A percentile compares a stretch with the other conserved stretches of the same genome.
phyloP scores from a whole-genome alignment of 2,113 vertebrate genomes.

The Stercorarius parasiticus region DNA sequence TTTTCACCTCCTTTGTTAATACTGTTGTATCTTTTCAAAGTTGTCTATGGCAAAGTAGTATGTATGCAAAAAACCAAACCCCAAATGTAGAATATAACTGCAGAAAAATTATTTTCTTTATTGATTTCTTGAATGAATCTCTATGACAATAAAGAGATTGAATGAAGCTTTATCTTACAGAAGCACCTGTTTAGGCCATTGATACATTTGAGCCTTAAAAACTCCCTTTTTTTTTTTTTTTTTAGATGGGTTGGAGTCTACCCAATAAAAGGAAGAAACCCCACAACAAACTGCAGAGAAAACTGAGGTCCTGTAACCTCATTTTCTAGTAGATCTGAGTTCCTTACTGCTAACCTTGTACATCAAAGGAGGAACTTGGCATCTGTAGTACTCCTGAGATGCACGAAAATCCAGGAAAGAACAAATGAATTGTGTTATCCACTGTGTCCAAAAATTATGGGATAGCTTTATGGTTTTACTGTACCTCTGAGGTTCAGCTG shows the following conservation, averaged over 20 bases:
- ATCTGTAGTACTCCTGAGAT: neutral
- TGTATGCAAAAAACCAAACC: neutral
- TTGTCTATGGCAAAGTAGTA: neutral
- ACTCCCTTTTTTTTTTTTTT: neutral
- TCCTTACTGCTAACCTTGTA: neutral
- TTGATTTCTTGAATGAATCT: neutral
- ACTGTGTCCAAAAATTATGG: neutral
- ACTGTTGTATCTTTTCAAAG: neutral
- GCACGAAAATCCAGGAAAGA: neutral
- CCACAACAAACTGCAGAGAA: neutral
- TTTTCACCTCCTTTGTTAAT: neutral
- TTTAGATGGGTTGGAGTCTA: neutral
- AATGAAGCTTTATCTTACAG: neutral
- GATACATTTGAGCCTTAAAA: neutral
- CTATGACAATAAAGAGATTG: neutral
- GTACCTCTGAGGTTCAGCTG: neutral
- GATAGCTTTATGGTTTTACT: neutral
- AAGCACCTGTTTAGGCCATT: neutral
- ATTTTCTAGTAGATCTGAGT: neutral
- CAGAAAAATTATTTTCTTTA: neutral
- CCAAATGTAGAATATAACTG: neutral
- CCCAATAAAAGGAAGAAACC: neutral
- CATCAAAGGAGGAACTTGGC: neutral
- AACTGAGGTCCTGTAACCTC: neutral
- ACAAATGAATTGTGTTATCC: neutral